These are phyloP conservation scores for Shinisaurus crocodilurus DNA, from an alignment of 2,113 vertebrate species.

Conservation along the genomic window DNA sequence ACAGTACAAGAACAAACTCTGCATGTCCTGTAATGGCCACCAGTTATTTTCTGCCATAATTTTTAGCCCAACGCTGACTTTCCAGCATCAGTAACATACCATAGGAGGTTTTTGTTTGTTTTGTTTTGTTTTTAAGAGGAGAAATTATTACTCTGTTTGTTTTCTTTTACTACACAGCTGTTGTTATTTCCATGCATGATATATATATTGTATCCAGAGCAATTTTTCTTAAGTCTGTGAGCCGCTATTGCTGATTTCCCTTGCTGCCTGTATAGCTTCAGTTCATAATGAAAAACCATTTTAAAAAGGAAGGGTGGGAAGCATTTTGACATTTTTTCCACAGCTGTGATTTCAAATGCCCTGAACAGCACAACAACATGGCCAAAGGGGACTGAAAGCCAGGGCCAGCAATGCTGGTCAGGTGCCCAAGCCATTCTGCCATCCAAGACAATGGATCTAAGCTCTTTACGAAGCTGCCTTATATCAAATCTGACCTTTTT, in stretches of 20 bases:
- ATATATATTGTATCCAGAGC: constrained; percentile 35
- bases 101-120: not conserved
- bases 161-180: constrained; percentile 57
- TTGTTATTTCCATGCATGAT: constrained; percentile 45
- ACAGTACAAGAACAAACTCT: not conserved
- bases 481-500: no score
- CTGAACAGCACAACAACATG: constrained; percentile 39
- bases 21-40: not conserved
- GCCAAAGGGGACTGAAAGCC: not conserved
- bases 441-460: not conserved
- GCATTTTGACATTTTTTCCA: constrained; percentile 64
- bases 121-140: not conserved
- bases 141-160: constrained; percentile 38
- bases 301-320: constrained; percentile 46
- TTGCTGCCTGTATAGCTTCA: constrained; percentile 64
- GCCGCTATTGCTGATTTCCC: constrained; percentile 65
- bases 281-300: constrained; percentile 48
- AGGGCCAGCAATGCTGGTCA: not conserved
- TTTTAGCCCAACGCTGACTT: constrained; percentile 37
- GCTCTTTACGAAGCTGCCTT: not conserved
- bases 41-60: not conserved
- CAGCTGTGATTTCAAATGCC: constrained; percentile 66
- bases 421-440: not conserved
- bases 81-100: constrained; percentile 33
- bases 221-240: constrained; percentile 64